phyloP scores from a whole-genome alignment of 2,113 vertebrate species.

The Plectropomus leopardus region DNA sequence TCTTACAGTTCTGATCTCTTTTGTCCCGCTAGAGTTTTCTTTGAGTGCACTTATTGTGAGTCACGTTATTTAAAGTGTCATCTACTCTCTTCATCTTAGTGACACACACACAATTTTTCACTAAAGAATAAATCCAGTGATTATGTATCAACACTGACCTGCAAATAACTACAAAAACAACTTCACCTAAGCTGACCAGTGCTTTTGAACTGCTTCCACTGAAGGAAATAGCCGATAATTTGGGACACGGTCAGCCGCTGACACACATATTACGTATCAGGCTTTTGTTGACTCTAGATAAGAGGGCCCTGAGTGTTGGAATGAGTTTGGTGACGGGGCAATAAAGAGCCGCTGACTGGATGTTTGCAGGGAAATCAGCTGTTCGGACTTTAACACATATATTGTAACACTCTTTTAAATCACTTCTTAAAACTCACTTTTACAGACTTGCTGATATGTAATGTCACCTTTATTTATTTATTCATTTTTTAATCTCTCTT shows the following conservation, averaged over 20 bases:
- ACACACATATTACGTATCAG: constrained; percentile 42
- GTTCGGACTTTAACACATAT: neutral
- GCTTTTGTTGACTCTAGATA: constrained; percentile 70
- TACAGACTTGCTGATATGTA: too few species aligned
- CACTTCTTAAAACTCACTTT: too few species aligned
- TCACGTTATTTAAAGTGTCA: neutral
- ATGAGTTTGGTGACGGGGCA: constrained; percentile 54
- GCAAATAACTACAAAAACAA: neutral
- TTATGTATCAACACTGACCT: neutral
- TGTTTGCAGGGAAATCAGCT: neutral
- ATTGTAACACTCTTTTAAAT: neutral
- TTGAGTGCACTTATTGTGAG: neutral
- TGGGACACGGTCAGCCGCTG: neutral
- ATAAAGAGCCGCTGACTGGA: constrained; percentile 37
- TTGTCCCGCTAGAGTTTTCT: neutral
- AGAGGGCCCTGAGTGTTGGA: constrained; percentile 40
- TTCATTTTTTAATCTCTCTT: too few species aligned
- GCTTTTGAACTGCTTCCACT: constrained; percentile 7
- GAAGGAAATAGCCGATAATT: constrained; percentile 8
- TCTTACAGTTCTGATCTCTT: neutral
- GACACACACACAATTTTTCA: neutral
- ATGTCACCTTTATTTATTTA: too few species aligned
- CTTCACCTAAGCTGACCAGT: neutral
- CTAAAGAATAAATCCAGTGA: neutral
- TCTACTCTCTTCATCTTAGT: neutral